Conservation (phyloP, 1,140 invertebrate species). For the Philopotamus ludificatus region DNA sequence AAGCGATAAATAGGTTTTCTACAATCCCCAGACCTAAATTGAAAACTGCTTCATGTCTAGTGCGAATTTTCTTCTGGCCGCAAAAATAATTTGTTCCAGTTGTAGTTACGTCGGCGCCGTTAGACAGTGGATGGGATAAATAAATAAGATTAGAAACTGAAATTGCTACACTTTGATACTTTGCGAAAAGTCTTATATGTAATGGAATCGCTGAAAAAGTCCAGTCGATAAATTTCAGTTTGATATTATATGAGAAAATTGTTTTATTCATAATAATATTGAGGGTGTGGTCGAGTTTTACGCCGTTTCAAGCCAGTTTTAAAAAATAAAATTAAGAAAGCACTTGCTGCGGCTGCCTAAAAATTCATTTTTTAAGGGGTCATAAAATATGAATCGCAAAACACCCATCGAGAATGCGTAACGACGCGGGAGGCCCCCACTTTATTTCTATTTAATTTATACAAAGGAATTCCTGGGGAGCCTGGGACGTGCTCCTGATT, state of each 20-base stretch:
- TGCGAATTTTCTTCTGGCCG: no score
- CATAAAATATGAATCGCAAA: slow-evolving; percentile 25
- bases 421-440: slow-evolving; percentile 20
- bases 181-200: background rate
- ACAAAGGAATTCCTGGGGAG: slow-evolving; percentile 16
- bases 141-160: no score
- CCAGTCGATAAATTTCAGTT: background rate
- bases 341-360: background rate
- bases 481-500: slow-evolving; percentile 30
- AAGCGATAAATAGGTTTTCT: no score
- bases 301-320: no score
- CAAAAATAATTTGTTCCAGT: no score
- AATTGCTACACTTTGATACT: background rate
- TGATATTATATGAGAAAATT: background rate
- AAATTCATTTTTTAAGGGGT: slow-evolving; percentile 3
- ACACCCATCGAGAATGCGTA: slow-evolving; percentile 21
- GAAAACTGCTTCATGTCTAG: no score
- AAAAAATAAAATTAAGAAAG: background rate
- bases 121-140: no score
- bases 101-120: no score
- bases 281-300: no score
- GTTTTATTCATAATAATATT: background rate
- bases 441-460: slow-evolving; percentile 28
- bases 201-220: background rate
- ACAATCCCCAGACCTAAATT: no score